Evolutionary conservation across 2,797 vertebrate species (phyloP).

Genomic region (Zalophus californianus): DNA sequence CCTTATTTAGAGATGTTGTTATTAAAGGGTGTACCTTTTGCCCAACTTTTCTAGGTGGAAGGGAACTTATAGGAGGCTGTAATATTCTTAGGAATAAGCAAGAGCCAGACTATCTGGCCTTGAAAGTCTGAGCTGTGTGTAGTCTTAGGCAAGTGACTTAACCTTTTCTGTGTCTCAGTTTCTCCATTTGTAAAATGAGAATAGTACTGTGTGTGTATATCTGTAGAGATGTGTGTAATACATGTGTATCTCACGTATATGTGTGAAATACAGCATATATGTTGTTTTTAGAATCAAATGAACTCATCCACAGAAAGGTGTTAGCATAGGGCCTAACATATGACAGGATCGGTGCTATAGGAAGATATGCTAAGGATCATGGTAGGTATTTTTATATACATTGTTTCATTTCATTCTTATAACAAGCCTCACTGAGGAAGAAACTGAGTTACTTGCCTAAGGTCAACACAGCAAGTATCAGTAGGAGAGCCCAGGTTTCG

Average conservation of each 20-base stretch:
- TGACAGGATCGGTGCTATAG: not conserved
- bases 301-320: conserved; percentile 25
- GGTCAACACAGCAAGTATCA: conserved; percentile 60
- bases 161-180: not conserved
- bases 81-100: conserved; percentile 30
- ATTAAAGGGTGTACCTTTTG: not conserved
- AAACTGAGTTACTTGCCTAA: conserved; percentile 69
- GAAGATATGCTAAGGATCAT: not conserved
- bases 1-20: conserved; percentile 20
- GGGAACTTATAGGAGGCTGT: not conserved
- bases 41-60: conserved; percentile 34
- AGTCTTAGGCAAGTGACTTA: not conserved
- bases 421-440: conserved; percentile 7
- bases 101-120: conserved; percentile 2
- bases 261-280: not conserved
- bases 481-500: not conserved
- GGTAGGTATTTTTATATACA: conserved; percentile 41
- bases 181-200: conserved; percentile 44
- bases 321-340: not conserved
- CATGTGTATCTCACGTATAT: not conserved
- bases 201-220: not conserved
- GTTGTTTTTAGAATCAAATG: conserved; percentile 17
- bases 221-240: not conserved
- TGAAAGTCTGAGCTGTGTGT: conserved; percentile 13
- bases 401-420: conserved; percentile 66